Percentiles rank a stretch among this genome's conserved stretches.
These are phyloP conservation scores for Alouatta palliata DNA, from an alignment of 2,113 vertebrate genomes.

Conservation along the genomic window DNA sequence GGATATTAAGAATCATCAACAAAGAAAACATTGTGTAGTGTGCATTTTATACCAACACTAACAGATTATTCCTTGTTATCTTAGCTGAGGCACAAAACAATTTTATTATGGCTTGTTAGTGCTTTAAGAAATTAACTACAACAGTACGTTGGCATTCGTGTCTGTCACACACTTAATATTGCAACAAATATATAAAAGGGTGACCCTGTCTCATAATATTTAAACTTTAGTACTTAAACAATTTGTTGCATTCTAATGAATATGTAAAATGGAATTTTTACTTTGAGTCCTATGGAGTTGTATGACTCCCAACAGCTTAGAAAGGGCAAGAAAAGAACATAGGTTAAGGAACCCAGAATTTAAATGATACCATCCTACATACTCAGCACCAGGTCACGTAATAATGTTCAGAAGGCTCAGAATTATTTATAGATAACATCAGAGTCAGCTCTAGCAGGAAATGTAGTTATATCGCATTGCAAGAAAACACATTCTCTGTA, in stretches of 20 bases:
- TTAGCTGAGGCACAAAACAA: neutral
- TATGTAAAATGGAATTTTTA: slow-evolving; percentile 51
- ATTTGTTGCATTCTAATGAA: slow-evolving; percentile 55
- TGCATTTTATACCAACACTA: neutral
- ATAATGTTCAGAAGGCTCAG: neutral
- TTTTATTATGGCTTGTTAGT: neutral
- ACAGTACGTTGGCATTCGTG: neutral
- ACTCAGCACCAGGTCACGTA: neutral
- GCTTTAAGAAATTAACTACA: neutral
- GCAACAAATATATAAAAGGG: neutral
- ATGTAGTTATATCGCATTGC: neutral
- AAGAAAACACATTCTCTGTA: neutral
- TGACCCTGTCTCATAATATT: neutral
- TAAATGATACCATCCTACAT: neutral
- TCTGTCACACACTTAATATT: neutral
- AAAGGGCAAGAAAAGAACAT: slow-evolving; percentile 16
- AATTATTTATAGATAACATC: slow-evolving; percentile 26
- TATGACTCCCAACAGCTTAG: neutral
- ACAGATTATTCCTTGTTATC: neutral
- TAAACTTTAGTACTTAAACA: slow-evolving; percentile 42
- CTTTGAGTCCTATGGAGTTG: neutral
- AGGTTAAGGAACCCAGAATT: neutral
- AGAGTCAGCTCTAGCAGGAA: slow-evolving; percentile 8
- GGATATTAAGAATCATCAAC: neutral
- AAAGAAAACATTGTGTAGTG: neutral